Conservation (phyloP, 2,797 vertebrate species). For the Lacerta viridis region DNA sequence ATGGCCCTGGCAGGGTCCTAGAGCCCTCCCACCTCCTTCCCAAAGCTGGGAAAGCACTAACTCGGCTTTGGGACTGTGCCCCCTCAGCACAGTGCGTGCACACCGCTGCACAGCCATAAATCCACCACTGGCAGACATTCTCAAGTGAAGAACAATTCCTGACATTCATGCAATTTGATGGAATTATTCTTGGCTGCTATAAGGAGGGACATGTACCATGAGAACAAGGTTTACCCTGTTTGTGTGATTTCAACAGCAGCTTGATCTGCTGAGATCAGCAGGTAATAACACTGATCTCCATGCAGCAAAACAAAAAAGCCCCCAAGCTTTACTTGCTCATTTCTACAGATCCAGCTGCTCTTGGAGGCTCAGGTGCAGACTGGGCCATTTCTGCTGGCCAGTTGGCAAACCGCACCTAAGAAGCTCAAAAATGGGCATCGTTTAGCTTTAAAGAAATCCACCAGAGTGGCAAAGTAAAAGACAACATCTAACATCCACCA, state of each 20-base stretch:
- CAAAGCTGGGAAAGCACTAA: no score
- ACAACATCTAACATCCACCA: background rate
- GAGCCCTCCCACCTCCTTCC: no score
- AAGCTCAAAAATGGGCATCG: background rate
- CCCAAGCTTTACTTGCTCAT: background rate
- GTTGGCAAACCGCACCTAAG: background rate
- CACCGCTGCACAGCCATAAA: no score
- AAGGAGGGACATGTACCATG: no score
- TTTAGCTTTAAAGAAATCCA: slow-evolving; percentile 1
- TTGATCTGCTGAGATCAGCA: background rate
- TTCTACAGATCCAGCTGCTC: background rate
- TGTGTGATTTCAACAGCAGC: background rate
- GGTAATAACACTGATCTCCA: background rate
- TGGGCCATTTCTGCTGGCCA: background rate
- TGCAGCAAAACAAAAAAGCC: background rate
- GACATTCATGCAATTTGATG: background rate
- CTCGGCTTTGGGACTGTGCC: no score
- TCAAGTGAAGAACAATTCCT: background rate
- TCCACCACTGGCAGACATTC: no score
- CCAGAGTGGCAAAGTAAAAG: slow-evolving; percentile 11
- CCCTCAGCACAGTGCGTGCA: no score
- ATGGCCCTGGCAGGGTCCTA: no score
- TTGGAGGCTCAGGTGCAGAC: background rate
- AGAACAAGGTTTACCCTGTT: background rate
- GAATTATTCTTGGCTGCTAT: background rate